Evolutionary conservation across 2,113 vertebrate genomes (phyloP), one percentile per base, ranked within the genome.

Genomic region (Potamarius usumacintae): DNA sequence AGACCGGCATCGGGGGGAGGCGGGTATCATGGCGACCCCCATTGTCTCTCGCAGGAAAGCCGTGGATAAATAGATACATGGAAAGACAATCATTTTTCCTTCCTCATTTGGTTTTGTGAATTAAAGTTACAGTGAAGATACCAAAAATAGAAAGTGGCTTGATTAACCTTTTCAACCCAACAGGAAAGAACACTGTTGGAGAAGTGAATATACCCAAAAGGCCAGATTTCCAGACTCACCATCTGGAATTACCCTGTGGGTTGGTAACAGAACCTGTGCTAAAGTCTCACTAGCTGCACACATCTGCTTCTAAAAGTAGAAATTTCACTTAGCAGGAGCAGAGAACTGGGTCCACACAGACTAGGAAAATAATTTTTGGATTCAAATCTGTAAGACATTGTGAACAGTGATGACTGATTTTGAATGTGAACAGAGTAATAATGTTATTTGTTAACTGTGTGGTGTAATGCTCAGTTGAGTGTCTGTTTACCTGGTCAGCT

Each of bases 141-240:
- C 94, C 92, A 85, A 91, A 95, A 95, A 94, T 93, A 93, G 94
- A 55, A 58, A 34, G n/a, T 27, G 53, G 74, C 92, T 92, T 96
- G 52, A 95, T 94, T 96, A 95, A 95, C 12, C 52, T 78, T 76
- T 52, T 76, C 20, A 25, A 48, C 71, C 0, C 1, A 5, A 52
- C 48, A 52, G 48, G 20, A 10, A 74, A 74, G 7, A 72, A 50
- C 8, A 22, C 17, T 53, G 8, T 20, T 77, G 17, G 10, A 78
- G 22, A 30, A 30, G 15, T 57, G 52, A 58, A 57, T 25, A 18
- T 30, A 79, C 27, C 34, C 53, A 4, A 81, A 58, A 81, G 25
- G 53, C 78, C 55, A 34, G 15, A 58, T 81, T 60, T 58, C 9
- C 53, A 58, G n/a, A 57, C n/a, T 58, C 8, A 81, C 78, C 55